These are phyloP conservation scores for Chromis chromis DNA, from an alignment of 2,797 vertebrate genomes.

Conservation along the genomic window DNA sequence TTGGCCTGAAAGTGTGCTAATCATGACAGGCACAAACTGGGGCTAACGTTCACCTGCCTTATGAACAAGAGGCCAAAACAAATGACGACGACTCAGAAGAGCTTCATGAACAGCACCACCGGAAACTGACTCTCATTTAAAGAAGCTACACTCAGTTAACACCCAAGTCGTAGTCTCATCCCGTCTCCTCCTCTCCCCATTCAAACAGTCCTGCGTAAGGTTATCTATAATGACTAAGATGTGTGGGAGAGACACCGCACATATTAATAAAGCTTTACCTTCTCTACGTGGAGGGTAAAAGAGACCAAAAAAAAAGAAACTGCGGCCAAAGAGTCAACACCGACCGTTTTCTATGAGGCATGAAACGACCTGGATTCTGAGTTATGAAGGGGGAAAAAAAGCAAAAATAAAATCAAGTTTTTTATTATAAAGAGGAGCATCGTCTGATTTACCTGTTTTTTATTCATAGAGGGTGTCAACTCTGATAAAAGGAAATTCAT, in stretches of 20 bases:
- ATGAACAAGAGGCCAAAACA: background rate
- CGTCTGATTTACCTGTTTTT: slow-evolving; percentile 7
- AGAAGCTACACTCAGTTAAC: slow-evolving; percentile 48
- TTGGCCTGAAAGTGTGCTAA: too few relatives aligned
- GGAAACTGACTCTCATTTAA: slow-evolving; percentile 20
- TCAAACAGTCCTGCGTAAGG: slow-evolving; percentile 45
- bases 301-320: background rate
- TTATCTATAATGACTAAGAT: slow-evolving; percentile 68
- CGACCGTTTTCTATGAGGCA: background rate
- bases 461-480: slow-evolving; percentile 18
- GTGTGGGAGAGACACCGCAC: slow-evolving; percentile 46
- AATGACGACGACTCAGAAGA: background rate
- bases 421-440: background rate
- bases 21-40: background rate
- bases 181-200: slow-evolving; percentile 21
- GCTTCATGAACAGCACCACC: background rate
- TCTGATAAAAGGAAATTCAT: slow-evolving; percentile 16
- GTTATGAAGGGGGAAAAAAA: slow-evolving; percentile 23
- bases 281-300: background rate
- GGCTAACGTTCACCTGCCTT: background rate
- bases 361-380: slow-evolving; percentile 2
- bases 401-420: slow-evolving; percentile 20
- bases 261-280: slow-evolving; percentile 55
- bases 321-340: background rate
- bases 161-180: slow-evolving; percentile 26